A percentile compares a stretch with the other conserved stretches of the same genome.
Conservation (phyloP, 1,140 invertebrate species). For the Drosophila tropicalis region DNA sequence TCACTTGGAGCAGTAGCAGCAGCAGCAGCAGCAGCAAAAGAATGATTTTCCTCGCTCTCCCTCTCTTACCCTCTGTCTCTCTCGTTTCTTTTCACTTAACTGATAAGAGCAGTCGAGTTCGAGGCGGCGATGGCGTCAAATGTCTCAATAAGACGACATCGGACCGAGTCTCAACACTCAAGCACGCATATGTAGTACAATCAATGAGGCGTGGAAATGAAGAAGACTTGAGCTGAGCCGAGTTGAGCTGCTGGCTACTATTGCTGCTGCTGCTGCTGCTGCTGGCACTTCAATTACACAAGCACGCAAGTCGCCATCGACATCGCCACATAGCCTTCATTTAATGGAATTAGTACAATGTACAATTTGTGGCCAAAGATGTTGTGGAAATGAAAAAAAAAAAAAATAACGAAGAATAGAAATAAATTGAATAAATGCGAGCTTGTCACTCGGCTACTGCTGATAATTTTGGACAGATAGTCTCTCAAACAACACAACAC, state of each 20-base stretch:
- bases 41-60: slow-evolving; percentile 26
- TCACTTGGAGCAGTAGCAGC: slow-evolving; percentile 32
- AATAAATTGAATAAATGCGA: slow-evolving; percentile 79
- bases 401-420: slow-evolving; percentile 68
- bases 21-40: slow-evolving; percentile 31
- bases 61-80: not conserved
- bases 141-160: slow-evolving; percentile 71
- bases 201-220: slow-evolving; percentile 64
- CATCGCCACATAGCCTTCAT: slow-evolving; percentile 46
- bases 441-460: slow-evolving; percentile 24
- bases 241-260: slow-evolving; percentile 28
- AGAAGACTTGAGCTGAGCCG: slow-evolving; percentile 48
- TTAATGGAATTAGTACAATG: slow-evolving; percentile 81
- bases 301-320: slow-evolving; percentile 67
- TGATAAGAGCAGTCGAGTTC: slow-evolving; percentile 55
- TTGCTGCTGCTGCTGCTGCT: slow-evolving; percentile 34
- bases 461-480: slow-evolving; percentile 77
- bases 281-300: slow-evolving; percentile 75
- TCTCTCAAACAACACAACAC: not conserved
- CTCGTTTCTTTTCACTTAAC: slow-evolving; percentile 45
- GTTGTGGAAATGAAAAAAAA: slow-evolving; percentile 30
- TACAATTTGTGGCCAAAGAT: slow-evolving; percentile 74
- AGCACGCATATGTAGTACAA: slow-evolving; percentile 70
- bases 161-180: slow-evolving; percentile 35
- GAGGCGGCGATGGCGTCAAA: slow-evolving; percentile 60